These are phyloP conservation scores for Coluber constrictor DNA, from an alignment of 2,797 vertebrate genomes.

Conservation along the genomic window DNA sequence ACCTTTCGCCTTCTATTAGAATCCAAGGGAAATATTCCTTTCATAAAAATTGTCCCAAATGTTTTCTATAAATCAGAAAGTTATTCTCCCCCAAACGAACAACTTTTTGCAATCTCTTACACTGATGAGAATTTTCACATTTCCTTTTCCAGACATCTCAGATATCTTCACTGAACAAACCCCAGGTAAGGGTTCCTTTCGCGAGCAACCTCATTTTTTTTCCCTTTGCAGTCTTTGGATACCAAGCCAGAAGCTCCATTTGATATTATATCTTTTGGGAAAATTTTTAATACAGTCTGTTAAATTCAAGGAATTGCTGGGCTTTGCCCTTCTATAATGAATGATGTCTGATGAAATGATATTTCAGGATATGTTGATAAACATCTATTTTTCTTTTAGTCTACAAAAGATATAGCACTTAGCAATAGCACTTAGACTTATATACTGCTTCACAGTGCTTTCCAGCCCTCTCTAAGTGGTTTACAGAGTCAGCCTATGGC, in stretches of 20 bases:
- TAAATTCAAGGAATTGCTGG: not conserved
- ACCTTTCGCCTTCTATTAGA: not conserved
- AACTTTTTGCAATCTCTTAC: too few relatives aligned
- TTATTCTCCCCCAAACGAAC: not conserved
- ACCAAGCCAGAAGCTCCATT: not conserved
- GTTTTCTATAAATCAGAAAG: not conserved
- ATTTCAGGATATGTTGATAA: not conserved
- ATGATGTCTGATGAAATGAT: not conserved
- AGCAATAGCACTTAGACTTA: too few relatives aligned
- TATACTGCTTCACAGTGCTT: too few relatives aligned
- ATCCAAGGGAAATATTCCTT: not conserved
- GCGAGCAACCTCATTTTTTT: not conserved
- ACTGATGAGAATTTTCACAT: not conserved
- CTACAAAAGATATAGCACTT: not conserved
- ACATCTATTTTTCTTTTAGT: not conserved
- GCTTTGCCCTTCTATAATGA: not conserved
- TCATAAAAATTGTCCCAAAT: not conserved
- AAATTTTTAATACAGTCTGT: not conserved
- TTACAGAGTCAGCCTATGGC: too few relatives aligned
- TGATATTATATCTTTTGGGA: not conserved
- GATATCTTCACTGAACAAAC: not conserved
- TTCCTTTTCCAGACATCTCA: not conserved
- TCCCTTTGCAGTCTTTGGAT: not conserved
- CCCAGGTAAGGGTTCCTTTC: not conserved
- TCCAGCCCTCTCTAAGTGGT: too few relatives aligned